phyloP scores from a whole-genome alignment of 2,113 vertebrate species.

The Garra rufa region DNA sequence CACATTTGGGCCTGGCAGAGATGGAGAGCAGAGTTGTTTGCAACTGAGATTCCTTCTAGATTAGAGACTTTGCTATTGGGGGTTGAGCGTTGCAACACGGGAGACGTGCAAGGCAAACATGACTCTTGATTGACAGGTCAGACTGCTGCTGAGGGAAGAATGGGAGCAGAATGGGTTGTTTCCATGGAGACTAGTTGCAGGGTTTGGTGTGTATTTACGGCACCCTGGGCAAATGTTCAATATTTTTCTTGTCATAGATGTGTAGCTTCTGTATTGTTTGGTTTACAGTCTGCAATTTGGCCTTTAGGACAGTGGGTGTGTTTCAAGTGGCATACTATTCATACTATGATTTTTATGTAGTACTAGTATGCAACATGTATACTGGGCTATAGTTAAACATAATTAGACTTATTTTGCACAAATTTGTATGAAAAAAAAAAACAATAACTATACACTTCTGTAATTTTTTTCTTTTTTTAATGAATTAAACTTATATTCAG shows the following conservation, averaged over 20 bases:
- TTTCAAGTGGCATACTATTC: neutral
- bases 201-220: constrained; percentile 24
- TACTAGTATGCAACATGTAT: no score
- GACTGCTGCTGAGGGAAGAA: neutral
- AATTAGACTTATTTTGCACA: no score
- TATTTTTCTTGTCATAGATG: neutral
- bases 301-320: neutral
- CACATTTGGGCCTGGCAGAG: neutral
- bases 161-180: neutral
- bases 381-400: no score
- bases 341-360: no score
- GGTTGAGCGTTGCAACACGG: constrained; percentile 9
- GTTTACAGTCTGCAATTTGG: neutral
- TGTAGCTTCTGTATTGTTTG: neutral
- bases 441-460: no score
- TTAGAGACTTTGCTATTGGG: neutral
- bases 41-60: constrained; percentile 7
- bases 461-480: no score
- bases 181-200: constrained; percentile 33
- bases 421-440: no score
- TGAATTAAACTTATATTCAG: no score
- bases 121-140: constrained; percentile 34
- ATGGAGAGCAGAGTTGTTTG: constrained; percentile 26
- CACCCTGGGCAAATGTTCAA: neutral
- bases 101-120: constrained; percentile 23